Evolutionary conservation across 2,797 vertebrate species (phyloP), one percentile per base, ranked within the genome.

Genomic region (Acanthiza pusilla): DNA sequence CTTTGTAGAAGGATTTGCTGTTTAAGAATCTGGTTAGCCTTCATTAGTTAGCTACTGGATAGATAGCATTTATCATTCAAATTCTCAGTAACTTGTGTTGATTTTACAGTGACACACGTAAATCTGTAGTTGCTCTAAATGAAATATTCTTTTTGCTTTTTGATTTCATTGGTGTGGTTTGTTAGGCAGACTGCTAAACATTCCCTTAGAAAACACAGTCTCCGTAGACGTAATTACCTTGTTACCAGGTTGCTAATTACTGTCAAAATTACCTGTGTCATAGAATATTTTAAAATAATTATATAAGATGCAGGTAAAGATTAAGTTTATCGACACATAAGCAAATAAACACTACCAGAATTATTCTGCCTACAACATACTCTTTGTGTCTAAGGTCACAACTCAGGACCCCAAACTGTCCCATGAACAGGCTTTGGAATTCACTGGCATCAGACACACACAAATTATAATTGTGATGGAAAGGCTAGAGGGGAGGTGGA

Each of bases 401-500:
- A 6, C 21, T 42, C 50, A 73, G 40, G 26, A 57, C 16, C n/a
- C 66, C 8, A 57, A 61, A 40, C 7, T 1, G 1, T 7, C 19
- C 30, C 36, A 54, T 3, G 11, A 75, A 63, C 7, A n/a, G 2
- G 1, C 43, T 74, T 36, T 53, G 26, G 25, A 58, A 63, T 47
- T 45, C 30, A 9, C 2, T 36, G 19, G 11, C 13, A 57, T 75
- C n/a, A 89, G 32, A 45, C 19, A 38, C 10, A 42, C 2, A 23
- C 1, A 3, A 82, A 48, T 8, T 73, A 32, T 1, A 32, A 21
- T 19, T 71, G 5, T 55, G 18, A 50, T 2, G 3, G 22, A 75
- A 13, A 17, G 7, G 7, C 3, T 47, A 27, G 23, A n/a, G 1
- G 1, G 6, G 10, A 63, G 4, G 0, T 13, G 15, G 5, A 22